Conservation (phyloP, 2,888 invertebrate species). For the Tenthredo amoena region DNA sequence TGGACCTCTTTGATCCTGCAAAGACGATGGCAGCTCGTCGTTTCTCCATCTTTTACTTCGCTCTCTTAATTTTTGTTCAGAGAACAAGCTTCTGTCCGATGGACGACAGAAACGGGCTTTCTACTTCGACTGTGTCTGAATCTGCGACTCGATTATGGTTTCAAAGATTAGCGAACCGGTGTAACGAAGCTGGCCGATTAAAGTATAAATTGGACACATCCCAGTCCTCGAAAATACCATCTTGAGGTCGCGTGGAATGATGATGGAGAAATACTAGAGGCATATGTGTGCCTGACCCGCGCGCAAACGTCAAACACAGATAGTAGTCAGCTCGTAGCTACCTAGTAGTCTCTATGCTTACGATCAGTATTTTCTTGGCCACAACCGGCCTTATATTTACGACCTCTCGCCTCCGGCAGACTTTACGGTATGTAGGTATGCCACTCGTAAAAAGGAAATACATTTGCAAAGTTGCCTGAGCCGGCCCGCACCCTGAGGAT, state of each 20-base stretch:
- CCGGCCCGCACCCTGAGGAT: background rate
- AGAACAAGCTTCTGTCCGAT: too few species aligned
- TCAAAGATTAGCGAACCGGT: too few species aligned
- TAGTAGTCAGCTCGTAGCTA: background rate
- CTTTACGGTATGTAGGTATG: conserved; percentile 22
- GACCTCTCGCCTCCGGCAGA: conserved; percentile 22
- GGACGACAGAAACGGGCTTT: too few species aligned
- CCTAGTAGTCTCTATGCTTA: conserved; percentile 21
- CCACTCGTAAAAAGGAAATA: conserved; percentile 20
- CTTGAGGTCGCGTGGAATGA: too few species aligned
- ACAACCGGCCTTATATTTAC: conserved; percentile 37
- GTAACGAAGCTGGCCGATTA: too few species aligned
- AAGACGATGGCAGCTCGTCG: background rate
- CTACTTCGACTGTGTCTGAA: too few species aligned
- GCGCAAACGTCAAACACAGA: background rate
- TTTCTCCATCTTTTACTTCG: background rate
- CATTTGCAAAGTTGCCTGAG: conserved; percentile 30
- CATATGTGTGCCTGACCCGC: background rate
- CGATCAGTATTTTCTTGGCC: conserved; percentile 32
- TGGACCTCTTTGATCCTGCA: background rate
- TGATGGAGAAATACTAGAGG: background rate
- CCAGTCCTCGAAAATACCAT: too few species aligned
- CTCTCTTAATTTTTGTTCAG: background rate
- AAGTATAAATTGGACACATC: too few species aligned
- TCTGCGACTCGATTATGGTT: too few species aligned